These are phyloP conservation scores for Colletes gigas DNA, from an alignment of 1,140 invertebrate genomes.

Conservation along the genomic window DNA sequence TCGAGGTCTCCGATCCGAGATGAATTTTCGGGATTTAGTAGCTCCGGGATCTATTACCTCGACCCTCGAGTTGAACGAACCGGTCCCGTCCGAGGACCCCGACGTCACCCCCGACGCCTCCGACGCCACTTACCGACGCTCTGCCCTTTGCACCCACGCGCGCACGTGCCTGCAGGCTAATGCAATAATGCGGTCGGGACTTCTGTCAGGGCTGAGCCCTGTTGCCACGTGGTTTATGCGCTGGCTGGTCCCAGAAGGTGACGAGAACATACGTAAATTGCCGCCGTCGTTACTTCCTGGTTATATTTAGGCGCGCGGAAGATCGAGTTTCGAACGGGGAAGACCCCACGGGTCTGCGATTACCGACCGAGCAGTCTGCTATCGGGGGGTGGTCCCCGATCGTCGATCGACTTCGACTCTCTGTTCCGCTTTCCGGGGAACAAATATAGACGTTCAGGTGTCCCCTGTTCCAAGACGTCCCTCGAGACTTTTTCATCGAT, in stretches of 20 bases:
- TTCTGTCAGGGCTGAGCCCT: slow-evolving; percentile 25
- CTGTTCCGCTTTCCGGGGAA: neutral
- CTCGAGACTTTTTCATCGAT: neutral
- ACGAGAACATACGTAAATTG: slow-evolving; percentile 47
- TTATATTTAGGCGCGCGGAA: slow-evolving; percentile 42
- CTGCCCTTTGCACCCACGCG: slow-evolving; percentile 35
- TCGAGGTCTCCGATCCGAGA: neutral
- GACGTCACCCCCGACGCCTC: slow-evolving; percentile 13
- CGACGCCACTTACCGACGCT: slow-evolving; percentile 39
- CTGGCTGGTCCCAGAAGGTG: slow-evolving; percentile 29
- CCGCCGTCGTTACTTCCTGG: slow-evolving; percentile 23
- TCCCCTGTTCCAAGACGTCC: neutral
- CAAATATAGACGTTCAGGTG: slow-evolving; percentile 36
- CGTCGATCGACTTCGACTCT: neutral
- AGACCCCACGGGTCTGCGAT: slow-evolving; percentile 17
- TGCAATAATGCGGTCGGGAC: slow-evolving; percentile 25
- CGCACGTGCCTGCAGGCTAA: slow-evolving; percentile 40
- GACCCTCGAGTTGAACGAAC: slow-evolving; percentile 62
- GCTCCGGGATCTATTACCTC: neutral
- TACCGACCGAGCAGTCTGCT: neutral
- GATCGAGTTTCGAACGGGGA: slow-evolving; percentile 28
- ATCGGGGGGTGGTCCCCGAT: neutral
- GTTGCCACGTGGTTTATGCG: slow-evolving; percentile 47
- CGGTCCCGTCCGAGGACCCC: neutral
- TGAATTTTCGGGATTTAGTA: neutral